Conservation (phyloP, 2,113 vertebrate species). For the Urocolius indicus region DNA sequence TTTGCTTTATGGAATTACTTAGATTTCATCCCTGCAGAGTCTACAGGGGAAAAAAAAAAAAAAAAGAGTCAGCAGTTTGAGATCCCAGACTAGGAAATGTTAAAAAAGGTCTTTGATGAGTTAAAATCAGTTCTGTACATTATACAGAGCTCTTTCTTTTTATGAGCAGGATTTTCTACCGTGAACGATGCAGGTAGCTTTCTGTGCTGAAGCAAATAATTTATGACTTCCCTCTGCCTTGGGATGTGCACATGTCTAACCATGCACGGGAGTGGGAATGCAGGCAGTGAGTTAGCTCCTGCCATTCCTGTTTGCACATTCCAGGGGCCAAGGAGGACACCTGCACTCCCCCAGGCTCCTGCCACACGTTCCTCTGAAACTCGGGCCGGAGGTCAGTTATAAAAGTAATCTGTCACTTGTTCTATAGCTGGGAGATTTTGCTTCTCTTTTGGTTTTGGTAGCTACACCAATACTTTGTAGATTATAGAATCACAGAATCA, state of each 20-base stretch:
- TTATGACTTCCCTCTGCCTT: not conserved
- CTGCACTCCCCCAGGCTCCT: constrained; percentile 58
- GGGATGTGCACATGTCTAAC: not conserved
- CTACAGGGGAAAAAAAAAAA: not conserved
- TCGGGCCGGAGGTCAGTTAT: not conserved
- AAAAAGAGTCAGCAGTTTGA: not conserved
- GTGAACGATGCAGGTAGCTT: not conserved
- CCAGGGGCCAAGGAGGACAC: constrained; percentile 33
- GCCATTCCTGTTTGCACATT: constrained; percentile 68
- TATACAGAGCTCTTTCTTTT: not conserved
- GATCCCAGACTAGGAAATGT: not conserved
- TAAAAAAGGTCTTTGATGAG: not conserved
- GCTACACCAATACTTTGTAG: not conserved
- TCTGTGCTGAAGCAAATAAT: not conserved
- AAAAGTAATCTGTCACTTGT: not conserved
- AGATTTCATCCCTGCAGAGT: not conserved
- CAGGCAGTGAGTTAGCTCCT: constrained; percentile 34
- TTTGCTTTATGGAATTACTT: not conserved
- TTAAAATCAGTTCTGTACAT: not conserved
- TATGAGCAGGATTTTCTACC: not conserved
- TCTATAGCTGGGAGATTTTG: not conserved
- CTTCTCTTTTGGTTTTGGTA: not conserved
- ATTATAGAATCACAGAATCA: no score
- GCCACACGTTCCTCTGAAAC: constrained; percentile 11
- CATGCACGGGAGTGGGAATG: constrained; percentile 6